These are phyloP conservation scores for Matsumurasca onukii DNA, from an alignment of 1,140 invertebrate genomes.

Conservation along the genomic window DNA sequence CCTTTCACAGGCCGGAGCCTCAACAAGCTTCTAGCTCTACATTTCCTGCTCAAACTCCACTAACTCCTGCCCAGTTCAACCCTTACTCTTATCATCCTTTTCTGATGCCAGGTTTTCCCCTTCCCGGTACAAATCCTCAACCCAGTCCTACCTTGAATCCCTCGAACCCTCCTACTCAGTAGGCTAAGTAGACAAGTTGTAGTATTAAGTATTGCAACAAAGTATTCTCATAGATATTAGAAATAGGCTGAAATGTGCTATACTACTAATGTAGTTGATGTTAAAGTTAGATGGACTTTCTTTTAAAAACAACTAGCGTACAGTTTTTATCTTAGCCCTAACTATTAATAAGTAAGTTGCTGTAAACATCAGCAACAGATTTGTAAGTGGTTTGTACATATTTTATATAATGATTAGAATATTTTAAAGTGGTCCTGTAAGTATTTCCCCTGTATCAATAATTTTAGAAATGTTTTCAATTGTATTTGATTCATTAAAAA, in stretches of 20 bases:
- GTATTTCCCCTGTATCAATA: slow-evolving; percentile 13
- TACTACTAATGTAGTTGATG: slow-evolving; percentile 12
- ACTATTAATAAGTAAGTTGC: background rate
- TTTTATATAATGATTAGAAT: slow-evolving; percentile 22
- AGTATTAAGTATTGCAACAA: background rate
- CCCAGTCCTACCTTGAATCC: background rate
- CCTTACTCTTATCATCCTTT: slow-evolving; percentile 19
- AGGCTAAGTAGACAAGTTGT: slow-evolving; percentile 4
- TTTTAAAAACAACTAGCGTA: background rate
- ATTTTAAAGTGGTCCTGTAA: background rate
- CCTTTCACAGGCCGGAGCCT: slow-evolving; percentile 50
- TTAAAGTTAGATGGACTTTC: slow-evolving; percentile 4
- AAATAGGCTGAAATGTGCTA: background rate
- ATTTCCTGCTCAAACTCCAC: background rate
- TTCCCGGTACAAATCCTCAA: slow-evolving; percentile 12
- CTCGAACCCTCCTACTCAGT: background rate
- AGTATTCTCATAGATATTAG: background rate
- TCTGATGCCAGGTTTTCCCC: background rate
- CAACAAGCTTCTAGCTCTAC: background rate
- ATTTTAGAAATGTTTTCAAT: background rate
- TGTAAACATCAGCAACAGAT: background rate
- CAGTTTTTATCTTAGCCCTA: background rate
- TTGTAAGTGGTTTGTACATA: slow-evolving; percentile 19
- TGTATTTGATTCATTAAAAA: background rate
- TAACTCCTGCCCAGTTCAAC: too few species aligned